A percentile compares a stretch with the other conserved stretches of the same genome.
These are phyloP conservation scores for Mola mola DNA, from an alignment of 2,113 vertebrate species.

Conservation along the genomic window DNA sequence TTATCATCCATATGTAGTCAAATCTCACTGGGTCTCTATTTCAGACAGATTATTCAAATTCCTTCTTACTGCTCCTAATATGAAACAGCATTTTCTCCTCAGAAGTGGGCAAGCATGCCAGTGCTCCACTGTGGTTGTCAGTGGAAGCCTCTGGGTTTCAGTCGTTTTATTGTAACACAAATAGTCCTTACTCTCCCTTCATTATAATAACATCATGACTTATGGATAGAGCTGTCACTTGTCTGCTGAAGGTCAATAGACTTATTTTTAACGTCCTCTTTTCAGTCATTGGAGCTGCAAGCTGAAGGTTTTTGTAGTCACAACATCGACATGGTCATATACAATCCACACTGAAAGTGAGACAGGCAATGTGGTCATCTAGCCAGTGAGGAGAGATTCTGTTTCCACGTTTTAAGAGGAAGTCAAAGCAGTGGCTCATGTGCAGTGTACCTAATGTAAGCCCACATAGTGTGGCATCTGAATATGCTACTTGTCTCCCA, in stretches of 20 bases:
- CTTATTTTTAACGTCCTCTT: conserved; percentile 12
- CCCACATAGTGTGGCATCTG: no score
- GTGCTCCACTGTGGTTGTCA: conserved; percentile 12
- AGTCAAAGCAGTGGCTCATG: no score
- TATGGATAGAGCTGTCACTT: conserved; percentile 14
- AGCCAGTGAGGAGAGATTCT: no score
- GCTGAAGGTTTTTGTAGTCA: not conserved
- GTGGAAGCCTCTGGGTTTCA: conserved; percentile 8
- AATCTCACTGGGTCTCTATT: conserved; percentile 6
- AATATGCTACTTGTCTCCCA: no score
- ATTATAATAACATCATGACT: conserved; percentile 17
- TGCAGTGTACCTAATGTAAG: no score
- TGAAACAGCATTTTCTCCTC: conserved; percentile 37
- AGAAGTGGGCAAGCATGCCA: conserved; percentile 26
- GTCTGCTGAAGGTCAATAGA: conserved; percentile 7
- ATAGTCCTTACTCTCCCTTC: conserved; percentile 6
- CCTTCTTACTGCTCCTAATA: conserved; percentile 37
- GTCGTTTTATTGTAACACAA: conserved; percentile 20
- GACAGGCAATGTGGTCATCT: no score
- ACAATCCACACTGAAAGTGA: not conserved
- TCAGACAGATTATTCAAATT: conserved; percentile 2
- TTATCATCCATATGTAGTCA: conserved; percentile 3
- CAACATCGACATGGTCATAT: not conserved
- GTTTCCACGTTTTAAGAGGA: no score
- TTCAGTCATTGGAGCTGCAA: not conserved